These are phyloP conservation scores for Tamandua tetradactyla DNA, from an alignment of 2,797 vertebrate genomes.

Conservation along the genomic window DNA sequence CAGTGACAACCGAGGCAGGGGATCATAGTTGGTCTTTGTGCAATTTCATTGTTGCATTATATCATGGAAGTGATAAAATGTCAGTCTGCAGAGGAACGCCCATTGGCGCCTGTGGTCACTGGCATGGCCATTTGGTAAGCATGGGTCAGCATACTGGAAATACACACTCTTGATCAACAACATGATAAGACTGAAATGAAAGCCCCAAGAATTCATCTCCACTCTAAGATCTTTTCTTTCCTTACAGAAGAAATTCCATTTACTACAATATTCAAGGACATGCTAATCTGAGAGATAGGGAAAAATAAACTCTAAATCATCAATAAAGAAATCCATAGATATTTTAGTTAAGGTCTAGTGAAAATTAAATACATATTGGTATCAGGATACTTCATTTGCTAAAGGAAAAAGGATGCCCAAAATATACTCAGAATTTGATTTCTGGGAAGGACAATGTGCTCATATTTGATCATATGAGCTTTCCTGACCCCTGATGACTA, in stretches of 20 bases:
- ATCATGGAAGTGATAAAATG: constrained; percentile 13
- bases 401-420: not conserved
- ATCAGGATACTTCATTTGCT: not conserved
- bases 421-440: not conserved
- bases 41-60: constrained; percentile 47
- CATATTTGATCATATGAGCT: not conserved
- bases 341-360: not conserved
- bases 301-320: not conserved
- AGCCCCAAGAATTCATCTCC: not conserved
- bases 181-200: constrained; percentile 3
- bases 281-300: not conserved
- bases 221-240: not conserved
- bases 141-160: not conserved
- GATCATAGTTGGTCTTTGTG: constrained; percentile 42
- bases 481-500: not conserved
- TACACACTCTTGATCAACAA: not conserved
- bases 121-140: not conserved
- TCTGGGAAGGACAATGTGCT: not conserved
- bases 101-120: not conserved
- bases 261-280: not conserved
- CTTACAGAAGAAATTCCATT: constrained; percentile 33
- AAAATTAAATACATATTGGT: not conserved
- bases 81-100: constrained; percentile 24
- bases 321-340: not conserved
- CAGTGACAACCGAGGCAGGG: constrained; percentile 55